Evolutionary conservation across 2,797 vertebrate genomes (phyloP).

Genomic region (Sebastolobus altivelis): DNA sequence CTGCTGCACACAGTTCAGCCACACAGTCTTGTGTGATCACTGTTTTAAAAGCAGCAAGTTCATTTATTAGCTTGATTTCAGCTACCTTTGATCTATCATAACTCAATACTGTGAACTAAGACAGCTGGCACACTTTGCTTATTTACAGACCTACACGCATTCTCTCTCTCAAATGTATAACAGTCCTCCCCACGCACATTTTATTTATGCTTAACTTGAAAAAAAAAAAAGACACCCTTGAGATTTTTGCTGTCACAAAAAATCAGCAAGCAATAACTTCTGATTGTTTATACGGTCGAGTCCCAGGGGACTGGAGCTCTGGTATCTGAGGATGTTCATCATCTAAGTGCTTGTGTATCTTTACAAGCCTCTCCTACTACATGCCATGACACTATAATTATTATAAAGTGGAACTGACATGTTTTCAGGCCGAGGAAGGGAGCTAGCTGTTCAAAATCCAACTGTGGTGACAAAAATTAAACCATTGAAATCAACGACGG

Average conservation of each 20-base stretch:
- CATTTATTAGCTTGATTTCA: constrained; percentile 22
- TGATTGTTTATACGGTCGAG: constrained; percentile 62
- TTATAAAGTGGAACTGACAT: constrained; percentile 14
- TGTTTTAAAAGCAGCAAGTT: neutral
- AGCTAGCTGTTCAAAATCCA: neutral
- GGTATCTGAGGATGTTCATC: constrained; percentile 47
- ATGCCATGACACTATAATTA: constrained; percentile 7
- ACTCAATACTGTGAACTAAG: constrained; percentile 23
- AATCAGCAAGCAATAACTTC: constrained; percentile 54
- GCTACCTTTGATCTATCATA: constrained; percentile 40
- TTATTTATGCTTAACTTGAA: constrained; percentile 21
- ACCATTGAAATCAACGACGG: neutral
- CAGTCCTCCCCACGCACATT: constrained; percentile 43
- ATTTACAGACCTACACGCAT: constrained; percentile 42
- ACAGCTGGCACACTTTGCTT: constrained; percentile 47
- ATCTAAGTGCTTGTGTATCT: constrained; percentile 35
- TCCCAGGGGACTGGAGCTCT: constrained; percentile 53
- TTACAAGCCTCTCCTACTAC: constrained; percentile 38
- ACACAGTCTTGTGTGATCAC: neutral
- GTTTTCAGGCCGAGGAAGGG: constrained; percentile 1
- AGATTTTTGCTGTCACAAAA: constrained; percentile 68
- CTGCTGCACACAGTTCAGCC: neutral
- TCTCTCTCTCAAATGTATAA: constrained; percentile 25
- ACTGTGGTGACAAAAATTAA: neutral
- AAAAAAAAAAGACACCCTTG: constrained; percentile 50